Base-by-base conservation (phyloP, 1,140 invertebrate genomes). In the Drosophila nigromelanica region DNA sequence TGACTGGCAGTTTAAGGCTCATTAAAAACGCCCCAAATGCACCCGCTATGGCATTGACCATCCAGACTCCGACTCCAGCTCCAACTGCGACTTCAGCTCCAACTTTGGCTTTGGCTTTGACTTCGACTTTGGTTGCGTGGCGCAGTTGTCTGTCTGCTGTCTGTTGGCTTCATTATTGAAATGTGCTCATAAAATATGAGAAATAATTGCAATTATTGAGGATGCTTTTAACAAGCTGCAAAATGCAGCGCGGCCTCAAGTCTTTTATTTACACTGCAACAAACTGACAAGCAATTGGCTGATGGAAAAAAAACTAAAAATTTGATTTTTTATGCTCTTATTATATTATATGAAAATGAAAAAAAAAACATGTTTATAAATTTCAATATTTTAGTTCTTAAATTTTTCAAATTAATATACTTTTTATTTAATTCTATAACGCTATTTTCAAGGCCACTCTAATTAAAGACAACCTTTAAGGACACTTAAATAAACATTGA, bases 181-280 rank as follows among this genome's bases (percentile, higher is more conserved):
- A 77, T 77, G 75, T 35, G 50, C 75, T 74, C 66, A 72, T 77
- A 77, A 77, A 86, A 86, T 87, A 86, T 86, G 83, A 82, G 68
- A 86, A 87, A 87, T 87, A 87, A 86, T 87, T 87, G 82, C 82
- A 81, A 86, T 87, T 86, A 82, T 87, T 87, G 82, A 81, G 76
- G 59, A 59, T 51, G 60, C 69, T 73, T 73, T 67, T 67, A 73
- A 76, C 64, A 74, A 77, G 54, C 60, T 60, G 58, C 66, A 61
- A 70, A 69, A 48, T 63, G 50, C 60, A 59, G 15, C 24, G 14
- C 52, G n/a, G 39, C 40, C 48, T 5, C 55, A 24, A 35, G 33
- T 27, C 37, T 59, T 18, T 54, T 15, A 8, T 37, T 5, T 60
- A 52, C 58, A 69, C 58, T 63, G 60, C 8, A 18, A 51, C 48